These are phyloP conservation scores for Chelonia mydas DNA, from an alignment of 2,797 vertebrate genomes.

Conservation along the genomic window DNA sequence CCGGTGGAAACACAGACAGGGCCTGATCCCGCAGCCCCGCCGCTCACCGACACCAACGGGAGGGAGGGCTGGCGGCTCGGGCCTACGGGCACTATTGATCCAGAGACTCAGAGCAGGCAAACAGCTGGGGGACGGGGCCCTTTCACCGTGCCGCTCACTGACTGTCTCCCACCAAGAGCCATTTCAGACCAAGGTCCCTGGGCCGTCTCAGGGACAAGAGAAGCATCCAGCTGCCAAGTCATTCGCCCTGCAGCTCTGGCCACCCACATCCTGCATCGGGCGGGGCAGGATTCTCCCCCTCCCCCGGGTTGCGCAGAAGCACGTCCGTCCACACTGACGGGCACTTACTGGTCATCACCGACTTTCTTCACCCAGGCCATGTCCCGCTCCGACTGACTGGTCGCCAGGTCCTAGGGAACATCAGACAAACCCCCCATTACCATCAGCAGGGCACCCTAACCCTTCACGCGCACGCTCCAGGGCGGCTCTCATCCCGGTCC, in stretches of 20 bases:
- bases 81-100: neutral
- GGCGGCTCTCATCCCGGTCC: neutral
- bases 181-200: neutral
- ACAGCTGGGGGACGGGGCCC: neutral
- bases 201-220: neutral
- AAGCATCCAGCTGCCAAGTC: neutral
- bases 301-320: neutral
- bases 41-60: neutral
- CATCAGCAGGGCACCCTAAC: neutral
- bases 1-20: neutral
- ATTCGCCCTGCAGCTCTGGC: neutral
- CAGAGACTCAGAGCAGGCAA: neutral
- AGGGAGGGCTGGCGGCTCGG: no score
- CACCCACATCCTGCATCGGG: neutral
- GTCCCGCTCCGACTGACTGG: conserved; percentile 92
- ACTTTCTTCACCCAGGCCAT: conserved; percentile 99
- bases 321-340: neutral
- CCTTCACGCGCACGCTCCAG: neutral
- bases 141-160: neutral
- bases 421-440: neutral
- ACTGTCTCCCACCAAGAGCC: neutral
- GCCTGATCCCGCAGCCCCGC: neutral
- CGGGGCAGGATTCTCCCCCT: neutral
- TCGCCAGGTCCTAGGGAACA: conserved; percentile 88
- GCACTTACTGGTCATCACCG: conserved; percentile 98